These are phyloP conservation scores for Zeus faber DNA, from an alignment of 2,113 vertebrate genomes.

Conservation along the genomic window DNA sequence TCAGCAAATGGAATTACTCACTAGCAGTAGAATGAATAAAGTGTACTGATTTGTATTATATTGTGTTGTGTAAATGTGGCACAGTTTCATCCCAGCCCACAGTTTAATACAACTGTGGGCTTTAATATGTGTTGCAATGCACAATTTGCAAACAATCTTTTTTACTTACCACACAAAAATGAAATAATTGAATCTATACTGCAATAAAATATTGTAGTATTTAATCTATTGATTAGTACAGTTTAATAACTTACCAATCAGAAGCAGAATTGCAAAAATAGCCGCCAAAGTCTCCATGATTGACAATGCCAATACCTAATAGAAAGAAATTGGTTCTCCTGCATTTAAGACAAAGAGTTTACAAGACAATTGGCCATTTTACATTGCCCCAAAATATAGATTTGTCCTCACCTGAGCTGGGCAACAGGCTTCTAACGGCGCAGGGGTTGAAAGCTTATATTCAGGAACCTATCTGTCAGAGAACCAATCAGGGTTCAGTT, in stretches of 20 bases:
- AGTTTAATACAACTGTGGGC: no score
- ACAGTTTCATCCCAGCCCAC: neutral
- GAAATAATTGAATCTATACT: no score
- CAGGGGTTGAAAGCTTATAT: conserved; percentile 19
- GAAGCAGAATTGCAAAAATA: conserved; percentile 26
- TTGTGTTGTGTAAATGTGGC: neutral
- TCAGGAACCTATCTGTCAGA: neutral
- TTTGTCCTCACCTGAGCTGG: conserved; percentile 23
- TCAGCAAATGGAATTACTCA: neutral
- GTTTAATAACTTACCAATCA: conserved; percentile 6
- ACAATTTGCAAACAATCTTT: no score
- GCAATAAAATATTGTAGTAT: no score
- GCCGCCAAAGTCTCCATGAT: conserved; percentile 25
- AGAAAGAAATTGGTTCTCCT: neutral
- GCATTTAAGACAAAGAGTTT: no score
- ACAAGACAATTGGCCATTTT: neutral
- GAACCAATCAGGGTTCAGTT: conserved; percentile 22
- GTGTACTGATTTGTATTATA: neutral
- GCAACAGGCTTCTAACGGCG: conserved; percentile 1
- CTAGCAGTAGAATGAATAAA: neutral
- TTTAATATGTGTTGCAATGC: no score
- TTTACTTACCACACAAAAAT: neutral
- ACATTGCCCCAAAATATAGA: neutral
- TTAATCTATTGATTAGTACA: no score
- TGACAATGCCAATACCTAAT: conserved; percentile 2